A percentile compares a stretch with the other conserved stretches of the same genome.
phyloP scores from a whole-genome alignment of 2,113 vertebrate genomes.

The Megaceryle torquata region DNA sequence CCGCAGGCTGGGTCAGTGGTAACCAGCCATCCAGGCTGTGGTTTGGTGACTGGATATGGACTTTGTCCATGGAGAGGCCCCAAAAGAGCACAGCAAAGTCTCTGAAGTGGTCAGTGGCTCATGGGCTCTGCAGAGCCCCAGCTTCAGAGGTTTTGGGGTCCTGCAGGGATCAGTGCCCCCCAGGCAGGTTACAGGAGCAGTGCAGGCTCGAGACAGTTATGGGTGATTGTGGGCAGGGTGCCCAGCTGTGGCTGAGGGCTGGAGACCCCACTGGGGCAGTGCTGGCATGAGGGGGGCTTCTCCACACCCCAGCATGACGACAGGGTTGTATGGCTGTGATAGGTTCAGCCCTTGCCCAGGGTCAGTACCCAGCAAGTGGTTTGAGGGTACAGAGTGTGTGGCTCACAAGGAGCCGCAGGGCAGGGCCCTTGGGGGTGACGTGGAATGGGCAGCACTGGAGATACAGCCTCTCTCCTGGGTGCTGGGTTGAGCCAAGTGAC shows the following conservation, averaged over 20 bases:
- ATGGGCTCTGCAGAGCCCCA: neutral
- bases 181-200: neutral
- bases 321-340: neutral
- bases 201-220: accelerated
- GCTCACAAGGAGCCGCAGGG: accelerated
- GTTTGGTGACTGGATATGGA: neutral
- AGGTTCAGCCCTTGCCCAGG: accelerated
- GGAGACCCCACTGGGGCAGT: accelerated
- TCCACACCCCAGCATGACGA: accelerated
- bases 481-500: accelerated
- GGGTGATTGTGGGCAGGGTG: accelerated
- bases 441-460: neutral
- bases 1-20: accelerated
- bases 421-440: accelerated
- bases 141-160: neutral
- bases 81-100: neutral
- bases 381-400: neutral
- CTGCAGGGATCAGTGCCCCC: neutral
- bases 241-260: accelerated
- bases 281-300: neutral
- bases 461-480: neutral
- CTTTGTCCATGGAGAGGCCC: neutral
- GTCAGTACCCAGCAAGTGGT: neutral
- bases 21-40: accelerated
- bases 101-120: neutral